Conservation (phyloP, 1,140 invertebrate species). For the Lethrus apterus region DNA sequence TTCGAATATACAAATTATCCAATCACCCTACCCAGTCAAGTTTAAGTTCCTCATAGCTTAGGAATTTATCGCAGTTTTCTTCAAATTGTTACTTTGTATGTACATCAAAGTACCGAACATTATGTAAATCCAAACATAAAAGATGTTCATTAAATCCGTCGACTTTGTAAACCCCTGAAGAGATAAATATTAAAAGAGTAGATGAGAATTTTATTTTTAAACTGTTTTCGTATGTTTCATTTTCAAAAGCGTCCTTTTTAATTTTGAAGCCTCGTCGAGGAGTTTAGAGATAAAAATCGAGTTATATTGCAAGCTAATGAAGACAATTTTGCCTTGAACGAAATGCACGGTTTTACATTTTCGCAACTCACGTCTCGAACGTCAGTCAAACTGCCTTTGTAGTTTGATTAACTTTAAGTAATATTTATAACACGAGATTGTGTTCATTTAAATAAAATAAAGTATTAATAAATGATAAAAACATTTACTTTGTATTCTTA, state of each 20-base stretch:
- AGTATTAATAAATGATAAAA: too few species aligned
- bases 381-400: too few species aligned
- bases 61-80: slow-evolving; percentile 1
- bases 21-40: too few species aligned
- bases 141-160: slow-evolving; percentile 28
- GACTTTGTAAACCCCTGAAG: slow-evolving; percentile 24
- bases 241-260: not conserved
- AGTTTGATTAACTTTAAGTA: too few species aligned
- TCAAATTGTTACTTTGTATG: slow-evolving; percentile 1
- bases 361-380: too few species aligned
- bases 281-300: slow-evolving; percentile 3
- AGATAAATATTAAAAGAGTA: slow-evolving; percentile 28
- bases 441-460: too few species aligned
- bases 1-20: too few species aligned
- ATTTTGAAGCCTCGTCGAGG: not conserved
- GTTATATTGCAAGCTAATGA: slow-evolving; percentile 8
- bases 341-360: too few species aligned
- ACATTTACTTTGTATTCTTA: too few species aligned
- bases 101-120: slow-evolving; percentile 26
- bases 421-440: too few species aligned
- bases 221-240: slow-evolving; percentile 12
- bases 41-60: too few species aligned
- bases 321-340: not conserved
- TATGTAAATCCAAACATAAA: slow-evolving; percentile 26
- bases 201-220: slow-evolving; percentile 18